Evolutionary conservation across 2,797 vertebrate genomes (phyloP).

Genomic region (Pachyuromys duprasi): DNA sequence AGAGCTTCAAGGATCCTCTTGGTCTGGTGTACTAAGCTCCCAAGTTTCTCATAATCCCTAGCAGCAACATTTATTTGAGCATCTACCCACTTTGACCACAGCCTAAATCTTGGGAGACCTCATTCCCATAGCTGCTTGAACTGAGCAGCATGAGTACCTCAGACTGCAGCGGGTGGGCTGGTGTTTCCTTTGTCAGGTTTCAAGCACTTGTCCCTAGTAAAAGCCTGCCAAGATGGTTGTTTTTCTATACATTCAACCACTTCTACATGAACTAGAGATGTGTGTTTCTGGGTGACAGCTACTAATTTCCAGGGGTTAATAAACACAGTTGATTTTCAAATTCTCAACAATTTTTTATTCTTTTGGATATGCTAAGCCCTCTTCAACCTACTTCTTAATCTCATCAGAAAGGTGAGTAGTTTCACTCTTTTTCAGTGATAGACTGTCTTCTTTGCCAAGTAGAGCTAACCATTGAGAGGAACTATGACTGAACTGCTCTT

Average conservation of each 20-base stretch:
- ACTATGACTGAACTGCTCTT: neutral
- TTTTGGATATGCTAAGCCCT: neutral
- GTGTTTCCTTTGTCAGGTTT: neutral
- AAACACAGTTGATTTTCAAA: neutral
- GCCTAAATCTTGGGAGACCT: constrained; percentile 54
- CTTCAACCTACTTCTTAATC: neutral
- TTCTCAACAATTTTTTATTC: neutral
- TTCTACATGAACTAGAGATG: constrained; percentile 28
- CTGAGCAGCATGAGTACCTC: neutral
- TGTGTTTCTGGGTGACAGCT: neutral
- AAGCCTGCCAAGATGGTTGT: neutral
- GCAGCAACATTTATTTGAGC: constrained; percentile 80
- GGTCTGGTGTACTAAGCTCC: constrained; percentile 77
- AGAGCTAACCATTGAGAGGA: neutral
- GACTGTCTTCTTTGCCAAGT: neutral
- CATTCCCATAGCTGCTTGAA: constrained; percentile 21
- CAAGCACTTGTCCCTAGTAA: neutral
- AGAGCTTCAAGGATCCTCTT: constrained; percentile 80
- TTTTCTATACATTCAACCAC: neutral
- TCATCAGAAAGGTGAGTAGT: neutral
- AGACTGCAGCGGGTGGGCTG: neutral
- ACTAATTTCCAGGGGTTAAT: neutral
- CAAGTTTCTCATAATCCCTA: constrained; percentile 80
- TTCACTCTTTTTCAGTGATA: neutral
- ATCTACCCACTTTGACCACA: constrained; percentile 75